Conservation (phyloP, 2,888 invertebrate genomes). For the Meta bourneti region DNA sequence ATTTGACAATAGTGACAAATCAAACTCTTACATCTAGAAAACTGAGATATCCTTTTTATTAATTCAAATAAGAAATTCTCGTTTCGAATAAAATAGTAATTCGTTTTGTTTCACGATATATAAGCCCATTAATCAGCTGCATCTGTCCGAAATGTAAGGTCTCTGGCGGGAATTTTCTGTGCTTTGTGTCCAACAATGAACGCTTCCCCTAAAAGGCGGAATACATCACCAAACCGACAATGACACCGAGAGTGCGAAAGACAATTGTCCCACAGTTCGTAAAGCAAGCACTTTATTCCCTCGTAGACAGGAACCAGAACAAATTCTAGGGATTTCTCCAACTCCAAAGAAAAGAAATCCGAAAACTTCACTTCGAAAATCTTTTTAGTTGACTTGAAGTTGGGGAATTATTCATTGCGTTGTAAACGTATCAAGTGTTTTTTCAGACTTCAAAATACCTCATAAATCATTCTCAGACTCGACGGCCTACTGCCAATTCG, state of each 20-base stretch:
- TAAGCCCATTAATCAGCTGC: conserved; percentile 39
- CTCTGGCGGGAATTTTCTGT: background rate
- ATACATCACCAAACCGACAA: conserved; percentile 45
- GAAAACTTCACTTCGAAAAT: background rate
- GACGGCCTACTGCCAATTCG: conserved; percentile 44
- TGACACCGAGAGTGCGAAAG: conserved; percentile 24
- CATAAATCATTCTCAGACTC: conserved; percentile 65
- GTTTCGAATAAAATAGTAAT: background rate
- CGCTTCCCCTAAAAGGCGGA: conserved; percentile 42
- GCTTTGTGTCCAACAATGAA: conserved; percentile 38
- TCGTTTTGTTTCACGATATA: background rate
- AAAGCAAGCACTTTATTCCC: background rate
- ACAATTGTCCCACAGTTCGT: background rate
- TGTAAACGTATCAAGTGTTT: conserved; percentile 70
- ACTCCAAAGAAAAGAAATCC: too few relatives aligned
- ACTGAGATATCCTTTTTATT: too few relatives aligned
- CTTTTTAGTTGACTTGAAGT: conserved; percentile 25
- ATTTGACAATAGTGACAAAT: too few relatives aligned
- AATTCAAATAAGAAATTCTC: conserved; percentile 13
- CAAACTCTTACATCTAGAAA: too few relatives aligned
- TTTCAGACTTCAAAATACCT: conserved; percentile 58
- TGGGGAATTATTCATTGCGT: conserved; percentile 70
- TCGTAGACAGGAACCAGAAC: background rate
- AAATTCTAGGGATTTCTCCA: background rate
- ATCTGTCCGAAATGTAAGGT: conserved; percentile 29